phyloP scores from a whole-genome alignment of 2,888 invertebrate genomes.

The Caenorhabditis uteleia region DNA sequence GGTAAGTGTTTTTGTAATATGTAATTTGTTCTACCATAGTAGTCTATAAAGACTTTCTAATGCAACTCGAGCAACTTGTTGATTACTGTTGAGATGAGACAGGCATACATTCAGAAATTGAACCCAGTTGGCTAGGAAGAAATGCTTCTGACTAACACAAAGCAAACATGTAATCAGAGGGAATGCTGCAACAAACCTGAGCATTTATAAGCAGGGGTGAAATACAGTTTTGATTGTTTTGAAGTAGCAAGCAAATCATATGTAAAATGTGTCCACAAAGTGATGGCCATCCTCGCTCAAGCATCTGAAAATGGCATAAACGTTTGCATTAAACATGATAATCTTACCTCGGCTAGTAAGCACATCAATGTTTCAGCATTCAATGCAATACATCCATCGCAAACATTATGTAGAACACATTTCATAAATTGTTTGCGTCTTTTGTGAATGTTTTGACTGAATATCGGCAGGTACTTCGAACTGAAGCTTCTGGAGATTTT shows the following conservation, averaged over 20 bases:
- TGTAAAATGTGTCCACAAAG: constrained; percentile 88
- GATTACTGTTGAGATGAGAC: constrained; percentile 91
- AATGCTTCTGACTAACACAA: constrained; percentile 96
- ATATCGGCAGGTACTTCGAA: constrained; percentile 93
- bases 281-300: constrained; percentile 87
- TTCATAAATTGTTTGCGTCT: constrained; percentile 96
- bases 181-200: constrained; percentile 81
- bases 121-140: constrained; percentile 97
- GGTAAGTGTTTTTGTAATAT: neutral
- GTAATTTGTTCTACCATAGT: constrained; percentile 70
- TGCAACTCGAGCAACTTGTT: constrained; percentile 96
- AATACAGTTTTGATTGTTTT: constrained; percentile 79
- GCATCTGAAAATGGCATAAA: no score
- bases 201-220: constrained; percentile 45
- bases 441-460: constrained; percentile 95
- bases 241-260: constrained; percentile 88
- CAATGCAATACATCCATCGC: constrained; percentile 42
- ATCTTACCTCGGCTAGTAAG: constrained; percentile 83
- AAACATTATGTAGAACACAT: constrained; percentile 72
- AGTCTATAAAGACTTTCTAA: constrained; percentile 76
- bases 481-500: constrained; percentile 22
- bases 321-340: no score
- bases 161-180: constrained; percentile 95
- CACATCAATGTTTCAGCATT: constrained; percentile 77
- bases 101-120: constrained; percentile 96